These are phyloP conservation scores for Girardia tigrina DNA, from an alignment of 2,888 invertebrate species.

Conservation along the genomic window DNA sequence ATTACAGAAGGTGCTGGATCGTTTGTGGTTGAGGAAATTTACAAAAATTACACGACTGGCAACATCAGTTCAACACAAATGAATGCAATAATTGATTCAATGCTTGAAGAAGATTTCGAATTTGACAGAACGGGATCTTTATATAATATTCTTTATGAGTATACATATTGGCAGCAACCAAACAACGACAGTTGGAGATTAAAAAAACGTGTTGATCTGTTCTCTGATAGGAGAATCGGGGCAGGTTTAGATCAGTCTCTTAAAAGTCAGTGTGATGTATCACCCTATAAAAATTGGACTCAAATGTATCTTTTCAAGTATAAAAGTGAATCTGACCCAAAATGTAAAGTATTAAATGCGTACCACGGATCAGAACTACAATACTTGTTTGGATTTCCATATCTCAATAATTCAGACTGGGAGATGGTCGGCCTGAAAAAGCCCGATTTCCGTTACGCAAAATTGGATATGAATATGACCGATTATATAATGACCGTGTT, in stretches of 20 bases:
- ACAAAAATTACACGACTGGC: slow-evolving; percentile 17
- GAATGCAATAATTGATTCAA: slow-evolving; percentile 9
- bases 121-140: slow-evolving; percentile 33
- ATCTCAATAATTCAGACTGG: slow-evolving; percentile 48
- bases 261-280: slow-evolving; percentile 41
- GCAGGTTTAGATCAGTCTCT: slow-evolving; percentile 44
- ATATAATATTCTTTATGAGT: slow-evolving; percentile 46
- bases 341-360: slow-evolving; percentile 49
- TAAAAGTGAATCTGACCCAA: slow-evolving; percentile 44
- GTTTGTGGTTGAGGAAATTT: slow-evolving; percentile 42
- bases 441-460: slow-evolving; percentile 44
- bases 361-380: slow-evolving; percentile 53
- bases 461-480: slow-evolving; percentile 51
- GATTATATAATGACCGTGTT: slow-evolving; percentile 52
- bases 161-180: slow-evolving; percentile 49
- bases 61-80: slow-evolving; percentile 39
- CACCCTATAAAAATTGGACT: slow-evolving; percentile 39
- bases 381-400: slow-evolving; percentile 53
- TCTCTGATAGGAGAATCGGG: slow-evolving; percentile 42
- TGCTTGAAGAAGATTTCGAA: slow-evolving; percentile 29
- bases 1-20: slow-evolving; percentile 46
- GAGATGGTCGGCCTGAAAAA: slow-evolving; percentile 44
- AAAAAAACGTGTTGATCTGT: slow-evolving; percentile 45
- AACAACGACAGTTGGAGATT: slow-evolving; percentile 44
- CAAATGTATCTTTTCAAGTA: slow-evolving; percentile 49